Percentiles rank a stretch among this genome's conserved stretches.
These are phyloP conservation scores for Aurelia sp. DNA, from an alignment of 30 jellyfish, hydroid and myxozoan species.

Conservation along the genomic window DNA sequence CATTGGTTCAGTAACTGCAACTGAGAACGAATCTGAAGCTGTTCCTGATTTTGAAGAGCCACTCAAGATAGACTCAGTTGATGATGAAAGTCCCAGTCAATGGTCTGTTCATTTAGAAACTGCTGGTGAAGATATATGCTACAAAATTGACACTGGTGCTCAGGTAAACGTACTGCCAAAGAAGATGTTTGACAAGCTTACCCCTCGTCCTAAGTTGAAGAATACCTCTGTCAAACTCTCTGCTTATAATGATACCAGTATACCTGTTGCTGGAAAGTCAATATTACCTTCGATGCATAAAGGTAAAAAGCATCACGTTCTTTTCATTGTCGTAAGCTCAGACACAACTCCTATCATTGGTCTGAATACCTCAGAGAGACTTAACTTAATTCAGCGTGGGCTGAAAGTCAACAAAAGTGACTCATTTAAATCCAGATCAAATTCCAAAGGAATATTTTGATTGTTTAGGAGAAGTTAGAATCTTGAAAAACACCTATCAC, in stretches of 20 bases:
- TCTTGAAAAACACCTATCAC: conserved; percentile 24
- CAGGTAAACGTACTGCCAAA: conserved; percentile 41
- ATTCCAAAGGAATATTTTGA: conserved; percentile 38
- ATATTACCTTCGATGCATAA: neutral
- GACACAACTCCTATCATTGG: neutral
- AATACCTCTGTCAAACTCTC: conserved; percentile 27
- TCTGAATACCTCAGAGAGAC: too few species aligned
- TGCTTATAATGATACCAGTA: conserved; percentile 44
- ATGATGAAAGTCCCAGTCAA: neutral
- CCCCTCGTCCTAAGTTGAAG: conserved; percentile 31
- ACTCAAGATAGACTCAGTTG: conserved; percentile 36
- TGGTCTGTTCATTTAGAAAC: conserved; percentile 41
- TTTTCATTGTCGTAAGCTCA: neutral
- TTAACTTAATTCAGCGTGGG: too few species aligned
- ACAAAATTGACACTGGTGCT: conserved; percentile 61
- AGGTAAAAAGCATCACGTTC: neutral
- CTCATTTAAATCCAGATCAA: too few species aligned
- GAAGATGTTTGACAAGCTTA: conserved; percentile 19
- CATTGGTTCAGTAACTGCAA: conserved; percentile 15
- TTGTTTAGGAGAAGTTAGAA: conserved; percentile 60
- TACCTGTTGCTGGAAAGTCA: conserved; percentile 9
- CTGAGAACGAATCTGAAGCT: conserved; percentile 25
- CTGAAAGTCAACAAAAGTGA: too few species aligned
- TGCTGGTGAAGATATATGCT: conserved; percentile 11
- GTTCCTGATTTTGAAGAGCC: conserved; percentile 35